These are phyloP conservation scores for Hyposoter dolosus DNA, from an alignment of 2,888 invertebrate species.

Conservation along the genomic window DNA sequence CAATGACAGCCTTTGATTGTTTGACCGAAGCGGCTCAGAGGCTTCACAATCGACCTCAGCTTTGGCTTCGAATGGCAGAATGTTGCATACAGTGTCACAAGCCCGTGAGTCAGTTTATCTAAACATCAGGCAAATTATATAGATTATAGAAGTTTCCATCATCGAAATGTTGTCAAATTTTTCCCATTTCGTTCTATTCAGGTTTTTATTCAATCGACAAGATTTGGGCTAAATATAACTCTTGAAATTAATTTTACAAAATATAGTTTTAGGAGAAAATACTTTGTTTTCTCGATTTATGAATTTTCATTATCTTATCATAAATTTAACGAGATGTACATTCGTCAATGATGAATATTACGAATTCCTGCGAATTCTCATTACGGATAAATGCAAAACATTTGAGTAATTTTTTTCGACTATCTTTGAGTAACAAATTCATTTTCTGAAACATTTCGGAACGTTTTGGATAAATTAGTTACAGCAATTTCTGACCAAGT, in stretches of 20 bases:
- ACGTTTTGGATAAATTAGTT: too few species aligned
- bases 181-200: too few species aligned
- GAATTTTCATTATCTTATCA: neutral
- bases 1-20: conserved; percentile 95
- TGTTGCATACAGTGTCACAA: conserved; percentile 93
- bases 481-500: too few species aligned
- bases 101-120: conserved; percentile 84
- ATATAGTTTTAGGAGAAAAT: neutral
- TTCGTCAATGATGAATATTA: neutral
- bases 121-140: too few species aligned
- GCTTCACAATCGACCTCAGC: conserved; percentile 94
- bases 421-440: too few species aligned
- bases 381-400: too few species aligned
- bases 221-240: too few species aligned
- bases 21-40: conserved; percentile 94
- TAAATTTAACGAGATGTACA: neutral
- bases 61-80: conserved; percentile 97
- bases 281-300: neutral
- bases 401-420: too few species aligned
- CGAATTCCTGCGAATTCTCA: neutral
- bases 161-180: too few species aligned
- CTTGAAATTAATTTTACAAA: too few species aligned
- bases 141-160: too few species aligned
- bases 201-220: neutral
- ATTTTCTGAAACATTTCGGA: too few species aligned